Percentiles rank a stretch among this genome's conserved stretches.
phyloP scores from a whole-genome alignment of 2,797 vertebrate species.

The Hemibagrus guttatus region DNA sequence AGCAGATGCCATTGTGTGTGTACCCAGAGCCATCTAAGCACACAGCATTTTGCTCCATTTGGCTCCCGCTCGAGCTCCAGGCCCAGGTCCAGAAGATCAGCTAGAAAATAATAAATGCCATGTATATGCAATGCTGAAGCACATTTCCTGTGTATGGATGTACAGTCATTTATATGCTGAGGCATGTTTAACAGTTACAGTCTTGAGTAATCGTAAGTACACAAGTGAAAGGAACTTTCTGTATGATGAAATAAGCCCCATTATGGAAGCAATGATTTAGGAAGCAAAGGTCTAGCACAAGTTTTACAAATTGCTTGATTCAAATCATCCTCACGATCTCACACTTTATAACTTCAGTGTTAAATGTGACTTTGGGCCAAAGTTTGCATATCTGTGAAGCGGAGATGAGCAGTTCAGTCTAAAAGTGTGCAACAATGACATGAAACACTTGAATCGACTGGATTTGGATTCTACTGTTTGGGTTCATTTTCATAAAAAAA shows the following conservation, averaged over 20 bases:
- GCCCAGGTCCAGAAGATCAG: conserved; percentile 31
- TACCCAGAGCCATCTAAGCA: conserved; percentile 61
- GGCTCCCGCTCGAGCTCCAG: not conserved
- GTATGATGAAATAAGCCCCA: not conserved
- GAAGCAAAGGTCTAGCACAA: not conserved
- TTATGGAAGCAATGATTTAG: not conserved
- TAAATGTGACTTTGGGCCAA: not conserved
- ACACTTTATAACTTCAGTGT: not conserved
- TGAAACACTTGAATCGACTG: not conserved
- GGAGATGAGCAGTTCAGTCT: not conserved
- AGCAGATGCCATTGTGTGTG: conserved; percentile 61
- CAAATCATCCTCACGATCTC: not conserved
- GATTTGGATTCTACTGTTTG: not conserved
- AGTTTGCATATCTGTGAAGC: not conserved
- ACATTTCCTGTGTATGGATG: not conserved
- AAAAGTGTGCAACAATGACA: not conserved
- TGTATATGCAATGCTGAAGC: not conserved
- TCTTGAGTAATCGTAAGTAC: not conserved
- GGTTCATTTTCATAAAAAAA: not conserved
- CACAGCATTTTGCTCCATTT: conserved; percentile 3
- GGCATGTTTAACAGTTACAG: not conserved
- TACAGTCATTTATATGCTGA: not conserved
- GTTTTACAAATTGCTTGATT: not conserved
- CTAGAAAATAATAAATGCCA: conserved; percentile 44
- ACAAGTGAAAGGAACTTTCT: not conserved